Percentiles rank a stretch among this genome's conserved stretches.
These are phyloP conservation scores for Chrysotoxum bicinctum DNA, from an alignment of 2,888 invertebrate species.

Conservation along the genomic window DNA sequence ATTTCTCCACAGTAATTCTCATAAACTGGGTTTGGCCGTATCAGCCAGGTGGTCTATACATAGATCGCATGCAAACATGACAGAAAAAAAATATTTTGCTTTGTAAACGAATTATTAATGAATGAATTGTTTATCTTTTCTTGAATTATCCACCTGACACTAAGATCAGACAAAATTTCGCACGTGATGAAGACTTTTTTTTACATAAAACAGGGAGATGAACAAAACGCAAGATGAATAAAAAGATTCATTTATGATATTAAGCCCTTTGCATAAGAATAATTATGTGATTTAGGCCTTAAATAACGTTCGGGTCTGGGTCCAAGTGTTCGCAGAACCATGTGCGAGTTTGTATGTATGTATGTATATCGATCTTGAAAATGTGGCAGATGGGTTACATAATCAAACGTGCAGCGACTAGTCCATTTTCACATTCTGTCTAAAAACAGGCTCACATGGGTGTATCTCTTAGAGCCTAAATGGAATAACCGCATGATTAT, in stretches of 20 bases:
- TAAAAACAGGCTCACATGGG: conserved; percentile 12
- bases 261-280: conserved; percentile 7
- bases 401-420: background rate
- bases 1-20: conserved; percentile 43
- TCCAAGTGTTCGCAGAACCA: conserved; percentile 3
- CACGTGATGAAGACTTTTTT: conserved; percentile 36
- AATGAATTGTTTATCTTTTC: conserved; percentile 60
- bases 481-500: conserved; percentile 28
- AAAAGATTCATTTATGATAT: background rate
- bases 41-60: conserved; percentile 25
- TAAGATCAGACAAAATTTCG: conserved; percentile 3
- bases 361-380: conserved; percentile 31
- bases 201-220: background rate
- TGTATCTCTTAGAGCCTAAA: background rate
- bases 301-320: background rate
- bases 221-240: conserved; percentile 11
- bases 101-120: conserved; percentile 37
- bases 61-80: conserved; percentile 12
- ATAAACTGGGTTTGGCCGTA: conserved; percentile 35
- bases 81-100: conserved; percentile 4
- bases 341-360: background rate
- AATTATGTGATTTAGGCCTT: conserved; percentile 7
- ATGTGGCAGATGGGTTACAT: conserved; percentile 30
- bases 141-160: conserved; percentile 57
- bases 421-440: background rate